Evolutionary conservation across 2,113 vertebrate species (phyloP).

Genomic region (Etia nguti): DNA sequence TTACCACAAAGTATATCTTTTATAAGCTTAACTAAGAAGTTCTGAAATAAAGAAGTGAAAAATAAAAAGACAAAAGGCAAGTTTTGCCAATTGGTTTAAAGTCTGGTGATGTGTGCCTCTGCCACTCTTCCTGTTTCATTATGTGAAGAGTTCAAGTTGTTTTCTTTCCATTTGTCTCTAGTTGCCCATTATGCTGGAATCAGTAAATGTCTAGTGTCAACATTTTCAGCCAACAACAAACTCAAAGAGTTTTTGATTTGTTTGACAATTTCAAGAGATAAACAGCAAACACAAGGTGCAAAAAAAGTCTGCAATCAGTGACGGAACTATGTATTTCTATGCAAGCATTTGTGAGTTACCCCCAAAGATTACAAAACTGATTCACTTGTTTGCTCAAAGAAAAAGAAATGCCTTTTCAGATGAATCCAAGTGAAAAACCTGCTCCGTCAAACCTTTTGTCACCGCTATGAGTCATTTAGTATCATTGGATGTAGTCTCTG

Average conservation of each 20-base stretch:
- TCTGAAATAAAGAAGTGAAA: neutral
- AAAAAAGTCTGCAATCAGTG: neutral
- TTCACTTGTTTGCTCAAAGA: slow-evolving; percentile 15
- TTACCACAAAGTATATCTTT: neutral
- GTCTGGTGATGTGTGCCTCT: neutral
- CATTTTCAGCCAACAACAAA: neutral
- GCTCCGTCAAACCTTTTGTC: neutral
- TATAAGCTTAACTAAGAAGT: neutral
- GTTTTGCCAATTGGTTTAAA: neutral
- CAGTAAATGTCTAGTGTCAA: neutral
- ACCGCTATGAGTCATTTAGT: neutral
- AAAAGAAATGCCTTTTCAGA: neutral
- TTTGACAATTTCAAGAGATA: neutral
- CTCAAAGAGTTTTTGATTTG: neutral
- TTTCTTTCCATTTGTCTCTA: neutral
- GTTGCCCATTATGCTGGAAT: neutral
- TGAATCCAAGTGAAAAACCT: neutral
- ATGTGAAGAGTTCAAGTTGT: neutral
- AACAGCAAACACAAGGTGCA: neutral
- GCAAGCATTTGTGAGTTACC: neutral
- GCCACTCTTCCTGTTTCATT: neutral
- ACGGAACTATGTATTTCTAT: neutral
- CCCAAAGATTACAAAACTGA: neutral
- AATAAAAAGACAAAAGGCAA: neutral
- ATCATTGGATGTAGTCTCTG: neutral